Conservation (phyloP, 2,888 invertebrate genomes). For the Diachrysia chrysitis region DNA sequence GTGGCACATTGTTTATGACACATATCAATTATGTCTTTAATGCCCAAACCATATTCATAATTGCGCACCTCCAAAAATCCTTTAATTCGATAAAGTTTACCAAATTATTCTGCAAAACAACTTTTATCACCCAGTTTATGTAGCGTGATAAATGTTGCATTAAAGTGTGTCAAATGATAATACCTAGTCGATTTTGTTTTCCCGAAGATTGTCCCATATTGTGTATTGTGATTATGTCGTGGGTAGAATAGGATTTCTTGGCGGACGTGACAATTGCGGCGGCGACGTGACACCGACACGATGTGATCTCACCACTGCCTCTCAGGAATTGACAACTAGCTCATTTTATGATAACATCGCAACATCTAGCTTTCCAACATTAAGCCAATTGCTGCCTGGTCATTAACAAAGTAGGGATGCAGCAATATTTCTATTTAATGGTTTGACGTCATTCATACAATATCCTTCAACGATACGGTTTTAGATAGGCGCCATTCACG, state of each 20-base stretch:
- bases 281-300: slow-evolving; percentile 72
- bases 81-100: neutral
- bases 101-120: neutral
- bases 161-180: slow-evolving; percentile 29
- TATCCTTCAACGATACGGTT: slow-evolving; percentile 27
- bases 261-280: slow-evolving; percentile 83
- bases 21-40: slow-evolving; percentile 32
- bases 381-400: slow-evolving; percentile 49
- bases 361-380: slow-evolving; percentile 29
- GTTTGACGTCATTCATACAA: slow-evolving; percentile 43
- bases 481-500: slow-evolving; percentile 35
- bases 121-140: neutral
- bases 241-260: slow-evolving; percentile 66
- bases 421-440: slow-evolving; percentile 5
- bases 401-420: slow-evolving; percentile 15
- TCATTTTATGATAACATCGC: slow-evolving; percentile 52
- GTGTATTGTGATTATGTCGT: slow-evolving; percentile 62
- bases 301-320: slow-evolving; percentile 72
- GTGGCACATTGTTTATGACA: neutral
- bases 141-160: slow-evolving; percentile 17
- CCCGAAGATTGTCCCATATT: slow-evolving; percentile 47
- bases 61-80: neutral
- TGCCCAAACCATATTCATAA: slow-evolving; percentile 20
- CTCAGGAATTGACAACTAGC: slow-evolving; percentile 65
- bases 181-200: slow-evolving; percentile 45